Percentiles rank a stretch among this genome's conserved stretches.
Conservation (phyloP, 2,797 vertebrate genomes). For the Channallabes apus region DNA sequence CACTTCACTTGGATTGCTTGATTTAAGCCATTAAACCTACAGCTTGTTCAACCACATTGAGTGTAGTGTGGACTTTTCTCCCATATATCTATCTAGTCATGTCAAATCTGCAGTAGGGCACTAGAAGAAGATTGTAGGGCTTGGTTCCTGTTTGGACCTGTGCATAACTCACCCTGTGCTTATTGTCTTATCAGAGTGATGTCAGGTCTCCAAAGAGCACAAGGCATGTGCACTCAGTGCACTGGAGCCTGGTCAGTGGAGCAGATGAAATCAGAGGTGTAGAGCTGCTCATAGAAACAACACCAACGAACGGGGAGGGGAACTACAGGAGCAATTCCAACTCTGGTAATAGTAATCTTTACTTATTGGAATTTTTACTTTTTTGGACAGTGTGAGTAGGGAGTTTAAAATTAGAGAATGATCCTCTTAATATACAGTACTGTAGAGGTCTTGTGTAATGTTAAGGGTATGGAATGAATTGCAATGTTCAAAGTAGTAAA, state of each 20-base stretch:
- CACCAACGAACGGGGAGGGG: slow-evolving; percentile 68
- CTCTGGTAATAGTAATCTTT: slow-evolving; percentile 74
- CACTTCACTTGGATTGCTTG: slow-evolving; percentile 29
- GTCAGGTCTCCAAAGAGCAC: slow-evolving; percentile 87
- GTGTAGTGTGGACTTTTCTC: not conserved
- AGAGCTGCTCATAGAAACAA: slow-evolving; percentile 86
- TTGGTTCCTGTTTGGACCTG: slow-evolving; percentile 1
- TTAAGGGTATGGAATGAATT: not conserved
- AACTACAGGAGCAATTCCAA: slow-evolving; percentile 74
- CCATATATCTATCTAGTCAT: not conserved
- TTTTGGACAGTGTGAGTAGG: not conserved
- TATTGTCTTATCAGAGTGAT: slow-evolving; percentile 73
- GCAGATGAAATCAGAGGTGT: slow-evolving; percentile 83
- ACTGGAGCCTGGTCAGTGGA: slow-evolving; percentile 76
- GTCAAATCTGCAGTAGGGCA: slow-evolving; percentile 9
- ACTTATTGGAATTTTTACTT: not conserved
- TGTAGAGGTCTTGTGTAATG: not conserved
- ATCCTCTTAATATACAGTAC: not conserved
- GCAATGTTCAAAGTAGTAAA: not conserved
- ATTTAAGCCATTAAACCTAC: slow-evolving; percentile 19
- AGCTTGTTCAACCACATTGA: not conserved
- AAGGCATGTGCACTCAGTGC: slow-evolving; percentile 78
- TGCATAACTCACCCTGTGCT: slow-evolving; percentile 12
- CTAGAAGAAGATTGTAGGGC: slow-evolving; percentile 14
- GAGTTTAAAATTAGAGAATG: not conserved